Evolutionary conservation across 2,888 invertebrate genomes (phyloP), one percentile per base, ranked within the genome.

Genomic region (Hypsopygia costalis): DNA sequence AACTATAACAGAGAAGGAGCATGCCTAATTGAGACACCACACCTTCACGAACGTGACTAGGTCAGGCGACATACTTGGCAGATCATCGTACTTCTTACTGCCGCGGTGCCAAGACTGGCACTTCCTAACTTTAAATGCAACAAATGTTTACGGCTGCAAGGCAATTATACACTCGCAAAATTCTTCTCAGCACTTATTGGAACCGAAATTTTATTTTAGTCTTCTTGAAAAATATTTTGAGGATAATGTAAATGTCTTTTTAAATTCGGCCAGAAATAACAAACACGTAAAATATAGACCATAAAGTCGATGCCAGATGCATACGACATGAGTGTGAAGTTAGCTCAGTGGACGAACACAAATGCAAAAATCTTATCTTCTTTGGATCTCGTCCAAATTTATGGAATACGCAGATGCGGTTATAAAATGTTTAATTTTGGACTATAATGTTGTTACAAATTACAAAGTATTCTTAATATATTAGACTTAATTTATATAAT

Each of bases 11-110:
- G n/a, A n/a, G n/a, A 25, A 7, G 8, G 12, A 11, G 8, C 20
- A n/a, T n/a, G 32, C 16, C 32, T 20, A n/a, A 32, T 20, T 6
- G n/a, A 12, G 12, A 35, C 35, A 28, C 27, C 35, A 27, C 35
- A 35, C 27, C 35, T 12, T 27, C 34, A 11, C 11, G 1, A 9
- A 11, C 25, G 34, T 35, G 49, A 53, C 46, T 48, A 52, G 62
- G 64, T 71, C 69, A 69, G 63, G 63, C 62, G 76, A 68, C 77
- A 78, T 80, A 78, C 53, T 82, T 83, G 83, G 83, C 83, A 78
- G 49, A 48, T 43, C 49, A 34, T 9, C 33, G 35, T 40, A 30
- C 41, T 41, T 40, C 38, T 41, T 43, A 44, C 50, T 79, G 80
- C 78, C 81, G 81, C 76, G 56, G 62, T 79, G 80, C 78, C 81